A percentile compares a stretch with the other conserved stretches of the same genome.
Conservation (phyloP, 2,113 vertebrate species). For the Ceyx melanurus region DNA sequence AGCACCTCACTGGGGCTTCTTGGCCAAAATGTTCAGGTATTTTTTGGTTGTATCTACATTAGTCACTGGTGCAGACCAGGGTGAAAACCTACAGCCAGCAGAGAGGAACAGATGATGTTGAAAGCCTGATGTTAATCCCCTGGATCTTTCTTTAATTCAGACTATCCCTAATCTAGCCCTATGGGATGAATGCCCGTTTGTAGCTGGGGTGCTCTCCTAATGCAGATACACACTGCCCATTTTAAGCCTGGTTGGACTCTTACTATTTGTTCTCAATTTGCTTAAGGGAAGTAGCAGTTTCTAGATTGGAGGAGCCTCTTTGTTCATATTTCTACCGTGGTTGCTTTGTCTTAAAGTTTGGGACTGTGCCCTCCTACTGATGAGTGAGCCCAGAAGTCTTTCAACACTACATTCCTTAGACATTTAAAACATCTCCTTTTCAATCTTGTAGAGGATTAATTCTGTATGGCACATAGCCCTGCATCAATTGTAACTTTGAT, state of each 20-base stretch:
- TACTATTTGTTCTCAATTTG: neutral
- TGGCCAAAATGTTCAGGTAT: neutral
- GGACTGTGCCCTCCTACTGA: accelerated
- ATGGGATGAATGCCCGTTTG: neutral
- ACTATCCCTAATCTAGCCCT: neutral
- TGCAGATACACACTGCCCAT: neutral
- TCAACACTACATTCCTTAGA: neutral
- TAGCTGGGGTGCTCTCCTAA: neutral
- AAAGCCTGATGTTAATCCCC: neutral
- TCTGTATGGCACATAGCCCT: neutral
- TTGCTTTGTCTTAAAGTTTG: neutral
- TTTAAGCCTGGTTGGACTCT: neutral
- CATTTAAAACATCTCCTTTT: conserved; percentile 1
- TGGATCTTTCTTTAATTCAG: neutral
- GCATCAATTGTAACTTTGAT: neutral
- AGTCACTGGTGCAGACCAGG: neutral
- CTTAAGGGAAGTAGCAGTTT: neutral
- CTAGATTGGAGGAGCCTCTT: neutral
- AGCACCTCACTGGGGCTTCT: neutral
- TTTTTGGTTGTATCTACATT: neutral
- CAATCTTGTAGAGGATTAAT: neutral
- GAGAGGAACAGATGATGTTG: neutral
- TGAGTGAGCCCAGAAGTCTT: neutral
- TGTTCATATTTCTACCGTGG: neutral
- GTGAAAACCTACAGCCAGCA: neutral